These are phyloP conservation scores for Brachyptera putata DNA, from an alignment of 2,888 invertebrate species.

Conservation along the genomic window DNA sequence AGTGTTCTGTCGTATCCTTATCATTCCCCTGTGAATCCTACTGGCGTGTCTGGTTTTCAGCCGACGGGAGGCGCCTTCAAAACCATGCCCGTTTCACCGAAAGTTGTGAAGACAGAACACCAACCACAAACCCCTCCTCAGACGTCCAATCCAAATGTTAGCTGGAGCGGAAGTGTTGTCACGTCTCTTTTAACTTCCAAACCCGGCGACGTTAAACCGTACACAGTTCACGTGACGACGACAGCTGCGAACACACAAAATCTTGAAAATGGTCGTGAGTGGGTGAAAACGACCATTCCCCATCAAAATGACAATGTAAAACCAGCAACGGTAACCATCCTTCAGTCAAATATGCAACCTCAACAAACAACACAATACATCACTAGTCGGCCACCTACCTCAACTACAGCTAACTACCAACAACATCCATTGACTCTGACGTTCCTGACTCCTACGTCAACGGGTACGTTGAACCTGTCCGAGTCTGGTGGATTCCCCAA, in stretches of 20 bases:
- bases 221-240: conserved; percentile 22
- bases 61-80: conserved; percentile 87
- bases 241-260: conserved; percentile 2
- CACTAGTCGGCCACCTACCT: conserved; percentile 6
- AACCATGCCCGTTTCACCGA: conserved; percentile 67
- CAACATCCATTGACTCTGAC: conserved; percentile 47
- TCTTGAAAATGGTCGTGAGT: conserved; percentile 28
- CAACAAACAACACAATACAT: conserved; percentile 6
- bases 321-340: conserved; percentile 29
- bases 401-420: conserved; percentile 29
- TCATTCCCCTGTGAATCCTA: conserved; percentile 71
- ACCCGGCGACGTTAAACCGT: conserved; percentile 13
- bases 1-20: conserved; percentile 55
- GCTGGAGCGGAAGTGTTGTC: conserved; percentile 28
- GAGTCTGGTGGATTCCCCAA: conserved; percentile 34
- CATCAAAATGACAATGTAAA: conserved; percentile 1
- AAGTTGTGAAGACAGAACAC: conserved; percentile 39
- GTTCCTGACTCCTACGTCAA: conserved; percentile 39
- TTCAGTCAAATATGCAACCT: conserved; percentile 22
- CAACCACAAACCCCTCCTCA: neutral
- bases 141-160: neutral
- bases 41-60: conserved; percentile 83
- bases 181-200: conserved; percentile 17
- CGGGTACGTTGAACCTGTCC: conserved; percentile 24
- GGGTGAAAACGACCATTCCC: conserved; percentile 15